phyloP scores from a whole-genome alignment of 2,888 invertebrate genomes.

The Nebria brevicollis region DNA sequence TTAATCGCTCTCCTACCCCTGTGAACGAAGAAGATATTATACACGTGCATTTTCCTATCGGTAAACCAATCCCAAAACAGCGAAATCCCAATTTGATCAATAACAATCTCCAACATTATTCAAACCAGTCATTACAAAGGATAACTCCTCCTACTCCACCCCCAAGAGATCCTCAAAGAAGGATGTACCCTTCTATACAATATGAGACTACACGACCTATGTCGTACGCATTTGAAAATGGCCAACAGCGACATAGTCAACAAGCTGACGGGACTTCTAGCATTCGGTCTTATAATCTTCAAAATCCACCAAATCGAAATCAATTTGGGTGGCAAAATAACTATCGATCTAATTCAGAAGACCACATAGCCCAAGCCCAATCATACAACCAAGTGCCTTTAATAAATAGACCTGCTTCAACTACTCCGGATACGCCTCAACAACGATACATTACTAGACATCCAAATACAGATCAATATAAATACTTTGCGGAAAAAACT shows the following conservation, averaged over 20 bases:
- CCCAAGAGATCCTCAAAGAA: constrained; percentile 77
- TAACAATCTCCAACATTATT: constrained; percentile 44
- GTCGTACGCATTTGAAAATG: constrained; percentile 66
- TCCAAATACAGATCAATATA: constrained; percentile 60
- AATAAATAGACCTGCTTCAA: constrained; percentile 59
- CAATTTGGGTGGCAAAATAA: constrained; percentile 54
- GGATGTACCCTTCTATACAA: constrained; percentile 64
- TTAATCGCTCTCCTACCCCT: constrained; percentile 56
- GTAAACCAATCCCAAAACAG: constrained; percentile 52
- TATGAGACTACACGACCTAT: constrained; percentile 63
- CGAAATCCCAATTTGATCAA: constrained; percentile 57
- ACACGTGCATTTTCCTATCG: constrained; percentile 58
- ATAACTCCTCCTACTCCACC: constrained; percentile 79
- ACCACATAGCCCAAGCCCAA: constrained; percentile 55
- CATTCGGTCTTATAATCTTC: constrained; percentile 43
- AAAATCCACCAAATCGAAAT: constrained; percentile 45
- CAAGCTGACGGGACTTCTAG: constrained; percentile 40
- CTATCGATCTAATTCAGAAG: constrained; percentile 60
- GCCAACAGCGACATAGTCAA: constrained; percentile 54
- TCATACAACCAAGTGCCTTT: constrained; percentile 36
- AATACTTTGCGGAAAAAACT: constrained; percentile 77
- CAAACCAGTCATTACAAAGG: constrained; percentile 49
- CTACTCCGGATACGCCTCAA: constrained; percentile 58
- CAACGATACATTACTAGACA: constrained; percentile 52
- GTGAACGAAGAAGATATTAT: constrained; percentile 54